phyloP scores from a whole-genome alignment of 1,140 invertebrate genomes.

The Drosophila aff. region DNA sequence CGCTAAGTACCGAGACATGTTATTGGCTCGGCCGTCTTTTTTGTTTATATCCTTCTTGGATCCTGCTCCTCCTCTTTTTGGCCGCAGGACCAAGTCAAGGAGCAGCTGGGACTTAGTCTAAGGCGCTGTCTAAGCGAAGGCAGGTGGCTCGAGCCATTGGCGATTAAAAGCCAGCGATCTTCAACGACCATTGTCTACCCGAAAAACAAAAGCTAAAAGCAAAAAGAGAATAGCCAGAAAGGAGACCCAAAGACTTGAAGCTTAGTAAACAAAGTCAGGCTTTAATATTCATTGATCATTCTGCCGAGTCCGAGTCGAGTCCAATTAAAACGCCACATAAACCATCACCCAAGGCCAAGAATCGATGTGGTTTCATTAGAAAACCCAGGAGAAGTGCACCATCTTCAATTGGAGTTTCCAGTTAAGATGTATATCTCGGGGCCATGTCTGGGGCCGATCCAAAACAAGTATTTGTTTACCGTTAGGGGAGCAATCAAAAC shows the following conservation, averaged over 20 bases:
- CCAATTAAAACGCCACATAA: slow-evolving; percentile 27
- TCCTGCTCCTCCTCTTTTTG: slow-evolving; percentile 25
- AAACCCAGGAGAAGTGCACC: slow-evolving; percentile 8
- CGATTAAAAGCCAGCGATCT: slow-evolving; percentile 22
- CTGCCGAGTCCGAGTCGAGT: not conserved
- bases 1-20: slow-evolving; percentile 66
- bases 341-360: slow-evolving; percentile 28
- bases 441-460: slow-evolving; percentile 44
- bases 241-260: not conserved
- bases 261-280: slow-evolving; percentile 10
- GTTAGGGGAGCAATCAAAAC: slow-evolving; percentile 74
- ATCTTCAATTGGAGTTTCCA: slow-evolving; percentile 49
- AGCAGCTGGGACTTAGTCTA: slow-evolving; percentile 43
- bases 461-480: slow-evolving; percentile 62
- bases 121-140: slow-evolving; percentile 40
- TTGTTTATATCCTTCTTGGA: slow-evolving; percentile 5
- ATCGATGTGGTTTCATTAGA: slow-evolving; percentile 8
- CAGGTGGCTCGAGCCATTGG: slow-evolving; percentile 49
- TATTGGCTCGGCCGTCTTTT: slow-evolving; percentile 27
- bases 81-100: slow-evolving; percentile 30
- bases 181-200: slow-evolving; percentile 14
- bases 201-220: not conserved
- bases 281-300: slow-evolving; percentile 46
- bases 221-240: not conserved
- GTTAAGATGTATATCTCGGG: slow-evolving; percentile 53